Evolutionary conservation across 1,140 invertebrate genomes (phyloP), one percentile per base, ranked within the genome.

Genomic region (Leptinotarsa defecta): DNA sequence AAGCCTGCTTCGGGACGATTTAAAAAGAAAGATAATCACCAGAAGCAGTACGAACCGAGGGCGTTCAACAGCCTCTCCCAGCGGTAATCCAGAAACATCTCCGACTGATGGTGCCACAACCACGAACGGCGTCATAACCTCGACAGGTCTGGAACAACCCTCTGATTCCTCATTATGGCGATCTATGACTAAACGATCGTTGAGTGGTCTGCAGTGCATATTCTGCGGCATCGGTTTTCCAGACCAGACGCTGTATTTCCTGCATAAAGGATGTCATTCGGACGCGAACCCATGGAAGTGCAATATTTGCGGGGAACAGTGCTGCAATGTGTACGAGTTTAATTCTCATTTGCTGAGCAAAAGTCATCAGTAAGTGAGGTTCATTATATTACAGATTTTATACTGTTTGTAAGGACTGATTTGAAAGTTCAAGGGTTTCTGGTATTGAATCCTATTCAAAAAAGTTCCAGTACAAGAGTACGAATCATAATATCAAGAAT

Each of bases 281-380:
- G 95, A 98, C 81, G 94, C 95, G 76, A 97, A 98, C 88, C 96
- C 97, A 0, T 98, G 96, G 96, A 96, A 96, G 86, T 99, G 97
- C 87, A 98, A 98, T 88, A 95, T 98, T 79, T 99, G 97, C 86
- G 96, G 96, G 34, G 94, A 96, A 86, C 92, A 94, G 82, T 97
- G 95, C 86, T 93, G 91, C 83, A 96, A 97, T 83, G 92, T 97
- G 48, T 98, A 98, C 86, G 95, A 98, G 86, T 99, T 99, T 88
- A 97, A 97, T 88, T 95, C 96, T 78, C 97, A 99, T 91, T 89
- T 98, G 83, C 88, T 97, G 75, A 96, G 95, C 86, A 96, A 96
- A 85, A 95, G 94, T 86, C 95, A 97, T 88, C 94, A 96, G 71
- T 85, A 76, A 81, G 24, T 48, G 57, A 48, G 17, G 22, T 61